Evolutionary conservation across 2,113 vertebrate genomes (phyloP).

Genomic region (Craseonycteris thonglongyai): DNA sequence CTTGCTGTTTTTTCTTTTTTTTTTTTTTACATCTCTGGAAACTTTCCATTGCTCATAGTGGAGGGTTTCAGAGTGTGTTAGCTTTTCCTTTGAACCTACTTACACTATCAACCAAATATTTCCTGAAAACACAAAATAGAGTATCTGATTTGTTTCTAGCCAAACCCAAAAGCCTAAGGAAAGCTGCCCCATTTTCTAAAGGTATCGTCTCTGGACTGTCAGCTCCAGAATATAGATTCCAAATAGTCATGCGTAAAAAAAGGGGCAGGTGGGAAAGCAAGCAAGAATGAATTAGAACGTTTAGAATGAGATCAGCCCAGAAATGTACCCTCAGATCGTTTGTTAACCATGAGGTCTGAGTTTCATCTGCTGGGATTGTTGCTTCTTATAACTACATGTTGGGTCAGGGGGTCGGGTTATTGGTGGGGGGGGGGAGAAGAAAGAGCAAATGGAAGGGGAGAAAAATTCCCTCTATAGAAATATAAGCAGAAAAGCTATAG

Average conservation of each 20-base stretch:
- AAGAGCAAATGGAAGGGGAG: background rate
- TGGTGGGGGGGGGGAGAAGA: background rate
- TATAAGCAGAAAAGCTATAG: background rate
- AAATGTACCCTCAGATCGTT: background rate
- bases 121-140: background rate
- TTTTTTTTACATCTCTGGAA: background rate
- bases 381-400: background rate
- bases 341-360: background rate
- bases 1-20: too few relatives aligned
- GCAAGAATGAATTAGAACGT: background rate
- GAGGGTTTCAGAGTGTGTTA: background rate
- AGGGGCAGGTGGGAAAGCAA: too few relatives aligned
- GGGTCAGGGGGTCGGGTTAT: background rate
- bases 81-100: background rate
- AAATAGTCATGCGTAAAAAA: background rate
- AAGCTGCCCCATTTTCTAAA: background rate
- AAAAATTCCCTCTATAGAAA: background rate
- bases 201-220: background rate
- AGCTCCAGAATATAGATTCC: background rate
- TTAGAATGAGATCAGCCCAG: background rate
- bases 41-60: background rate
- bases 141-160: background rate
- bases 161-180: background rate
- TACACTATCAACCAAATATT: background rate
- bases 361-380: background rate